phyloP scores from a whole-genome alignment of 2,797 vertebrate species.

The Poecilia velifera region DNA sequence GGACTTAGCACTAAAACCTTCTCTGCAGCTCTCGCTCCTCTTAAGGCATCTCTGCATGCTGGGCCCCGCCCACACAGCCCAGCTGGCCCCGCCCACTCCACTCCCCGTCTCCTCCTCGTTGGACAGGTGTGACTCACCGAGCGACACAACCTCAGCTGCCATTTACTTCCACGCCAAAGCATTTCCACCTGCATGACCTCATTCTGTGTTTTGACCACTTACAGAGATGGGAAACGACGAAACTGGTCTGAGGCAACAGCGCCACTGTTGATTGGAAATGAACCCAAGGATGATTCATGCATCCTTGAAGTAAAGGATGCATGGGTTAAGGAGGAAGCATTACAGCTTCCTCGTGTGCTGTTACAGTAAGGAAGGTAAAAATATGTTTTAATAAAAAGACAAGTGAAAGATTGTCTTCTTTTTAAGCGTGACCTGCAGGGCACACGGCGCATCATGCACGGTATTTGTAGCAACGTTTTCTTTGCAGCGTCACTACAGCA shows the following conservation, averaged over 20 bases:
- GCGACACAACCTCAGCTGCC: constrained; percentile 8
- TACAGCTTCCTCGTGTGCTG: neutral
- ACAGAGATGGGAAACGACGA: neutral
- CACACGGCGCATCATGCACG: neutral
- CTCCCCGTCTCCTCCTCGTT: constrained; percentile 14
- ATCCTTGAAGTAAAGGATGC: too few relatives aligned
- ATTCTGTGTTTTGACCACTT: neutral
- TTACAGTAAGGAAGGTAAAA: neutral
- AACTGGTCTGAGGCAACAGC: neutral
- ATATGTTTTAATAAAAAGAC: neutral
- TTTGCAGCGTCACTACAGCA: too few relatives aligned
- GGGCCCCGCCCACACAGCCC: constrained; percentile 56
- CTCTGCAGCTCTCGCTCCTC: constrained; percentile 40
- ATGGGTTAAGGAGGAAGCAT: neutral
- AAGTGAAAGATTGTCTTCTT: neutral
- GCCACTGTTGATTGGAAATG: neutral
- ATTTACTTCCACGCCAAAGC: neutral
- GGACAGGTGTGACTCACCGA: constrained; percentile 35
- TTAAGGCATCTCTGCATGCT: constrained; percentile 46
- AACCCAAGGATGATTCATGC: neutral
- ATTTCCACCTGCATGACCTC: neutral
- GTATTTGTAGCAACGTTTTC: too few relatives aligned
- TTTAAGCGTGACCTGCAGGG: neutral
- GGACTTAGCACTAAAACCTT: constrained; percentile 55
- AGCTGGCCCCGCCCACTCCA: constrained; percentile 31